Evolutionary conservation across 1,140 invertebrate genomes (phyloP).

Genomic region (Chironomus striatipennis): DNA sequence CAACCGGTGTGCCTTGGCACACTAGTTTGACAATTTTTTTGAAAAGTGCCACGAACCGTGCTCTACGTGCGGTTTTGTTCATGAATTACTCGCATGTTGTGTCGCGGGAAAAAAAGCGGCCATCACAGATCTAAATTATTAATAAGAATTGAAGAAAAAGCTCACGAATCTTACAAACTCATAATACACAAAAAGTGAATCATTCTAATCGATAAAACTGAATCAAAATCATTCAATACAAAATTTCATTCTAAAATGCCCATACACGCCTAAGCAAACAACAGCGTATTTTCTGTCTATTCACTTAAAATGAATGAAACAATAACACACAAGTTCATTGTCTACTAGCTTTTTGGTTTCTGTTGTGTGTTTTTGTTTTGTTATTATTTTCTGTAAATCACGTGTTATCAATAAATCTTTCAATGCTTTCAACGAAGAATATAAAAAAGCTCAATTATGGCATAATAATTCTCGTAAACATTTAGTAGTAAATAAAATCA

Average conservation of each 20-base stretch:
- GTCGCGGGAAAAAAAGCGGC: too few species aligned
- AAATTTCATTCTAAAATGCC: background rate
- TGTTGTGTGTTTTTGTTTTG: background rate
- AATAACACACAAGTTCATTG: conserved; percentile 5
- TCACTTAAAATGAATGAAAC: background rate
- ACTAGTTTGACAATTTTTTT: too few species aligned
- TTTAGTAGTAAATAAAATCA: background rate
- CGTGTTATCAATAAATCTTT: conserved; percentile 8
- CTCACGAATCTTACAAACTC: too few species aligned
- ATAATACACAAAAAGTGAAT: too few species aligned
- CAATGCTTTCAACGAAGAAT: background rate
- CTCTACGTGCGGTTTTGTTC: too few species aligned
- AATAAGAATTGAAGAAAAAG: too few species aligned
- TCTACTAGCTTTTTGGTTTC: background rate
- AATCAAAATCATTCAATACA: background rate
- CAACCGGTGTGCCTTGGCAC: too few species aligned
- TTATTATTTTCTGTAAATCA: background rate
- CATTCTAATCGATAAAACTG: too few species aligned
- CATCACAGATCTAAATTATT: too few species aligned
- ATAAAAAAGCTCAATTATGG: background rate
- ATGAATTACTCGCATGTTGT: too few species aligned
- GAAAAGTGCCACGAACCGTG: too few species aligned
- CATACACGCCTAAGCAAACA: too few species aligned
- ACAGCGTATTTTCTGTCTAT: background rate
- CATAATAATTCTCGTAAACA: background rate